phyloP scores from a whole-genome alignment of 2,113 vertebrate species.

The Leptobrachium ailaonicum region DNA sequence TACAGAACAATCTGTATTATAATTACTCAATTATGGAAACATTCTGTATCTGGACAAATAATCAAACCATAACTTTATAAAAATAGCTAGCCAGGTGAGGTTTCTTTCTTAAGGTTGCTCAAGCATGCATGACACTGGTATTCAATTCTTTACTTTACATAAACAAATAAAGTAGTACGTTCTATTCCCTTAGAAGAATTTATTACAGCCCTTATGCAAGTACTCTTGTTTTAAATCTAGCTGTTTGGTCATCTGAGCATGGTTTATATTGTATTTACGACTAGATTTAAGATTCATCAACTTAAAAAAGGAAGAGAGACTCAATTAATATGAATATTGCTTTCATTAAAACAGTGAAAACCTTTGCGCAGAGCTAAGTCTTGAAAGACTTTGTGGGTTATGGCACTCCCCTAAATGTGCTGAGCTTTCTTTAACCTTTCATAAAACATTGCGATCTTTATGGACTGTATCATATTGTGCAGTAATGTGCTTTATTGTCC shows the following conservation, averaged over 20 bases:
- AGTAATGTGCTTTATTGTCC: slow-evolving; percentile 99
- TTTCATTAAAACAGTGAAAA: slow-evolving; percentile 36
- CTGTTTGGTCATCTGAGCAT: slow-evolving; percentile 9
- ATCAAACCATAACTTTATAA: no score
- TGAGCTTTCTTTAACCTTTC: slow-evolving; percentile 99
- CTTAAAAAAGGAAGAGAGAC: slow-evolving; percentile 7
- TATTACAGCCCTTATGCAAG: neutral
- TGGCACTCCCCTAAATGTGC: slow-evolving; percentile 95
- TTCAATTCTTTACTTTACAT: no score
- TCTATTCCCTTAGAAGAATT: slow-evolving; percentile 1
- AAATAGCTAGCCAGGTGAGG: no score
- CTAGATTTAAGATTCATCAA: slow-evolving; percentile 31
- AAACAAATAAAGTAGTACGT: neutral
- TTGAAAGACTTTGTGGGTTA: slow-evolving; percentile 86
- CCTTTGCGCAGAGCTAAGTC: slow-evolving; percentile 65
- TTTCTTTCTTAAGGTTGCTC: no score
- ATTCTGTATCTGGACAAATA: no score
- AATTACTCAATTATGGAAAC: no score
- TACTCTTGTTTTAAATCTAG: slow-evolving; percentile 5
- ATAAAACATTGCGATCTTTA: slow-evolving; percentile 99
- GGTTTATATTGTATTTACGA: slow-evolving; percentile 27
- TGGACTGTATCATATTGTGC: slow-evolving; percentile 99
- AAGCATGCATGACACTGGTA: no score
- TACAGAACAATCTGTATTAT: no score
- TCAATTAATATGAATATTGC: slow-evolving; percentile 40